These are phyloP conservation scores for Leptodactylus fuscus DNA, from an alignment of 2,113 vertebrate species.

Conservation along the genomic window DNA sequence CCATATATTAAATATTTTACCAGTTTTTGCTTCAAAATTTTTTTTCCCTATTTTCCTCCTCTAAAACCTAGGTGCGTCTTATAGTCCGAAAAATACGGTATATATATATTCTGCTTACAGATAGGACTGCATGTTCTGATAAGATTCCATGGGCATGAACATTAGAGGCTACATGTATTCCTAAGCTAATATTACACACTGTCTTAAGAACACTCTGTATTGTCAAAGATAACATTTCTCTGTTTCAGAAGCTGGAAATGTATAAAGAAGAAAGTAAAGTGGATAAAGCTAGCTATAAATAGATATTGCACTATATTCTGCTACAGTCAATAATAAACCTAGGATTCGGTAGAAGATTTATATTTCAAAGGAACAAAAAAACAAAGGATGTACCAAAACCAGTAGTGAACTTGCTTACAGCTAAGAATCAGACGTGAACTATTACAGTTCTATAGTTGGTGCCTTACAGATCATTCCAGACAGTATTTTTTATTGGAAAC, in stretches of 20 bases:
- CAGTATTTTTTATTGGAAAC: not conserved
- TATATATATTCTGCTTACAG: too few species aligned
- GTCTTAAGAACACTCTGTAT: too few species aligned
- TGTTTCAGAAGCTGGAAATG: not conserved
- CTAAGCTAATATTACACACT: too few species aligned
- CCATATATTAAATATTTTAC: too few species aligned
- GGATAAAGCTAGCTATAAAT: not conserved
- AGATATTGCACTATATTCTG: constrained; percentile 1
- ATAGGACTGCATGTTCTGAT: too few species aligned
- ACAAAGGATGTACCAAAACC: not conserved
- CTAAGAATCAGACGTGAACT: not conserved
- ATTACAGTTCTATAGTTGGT: not conserved
- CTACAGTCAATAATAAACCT: constrained; percentile 6
- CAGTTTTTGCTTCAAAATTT: too few species aligned
- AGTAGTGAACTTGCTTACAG: not conserved
- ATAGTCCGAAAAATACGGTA: too few species aligned
- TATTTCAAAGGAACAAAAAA: not conserved
- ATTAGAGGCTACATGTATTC: too few species aligned
- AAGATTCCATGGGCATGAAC: too few species aligned
- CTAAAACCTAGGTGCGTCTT: too few species aligned
- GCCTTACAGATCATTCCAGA: not conserved
- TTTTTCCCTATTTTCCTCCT: too few species aligned
- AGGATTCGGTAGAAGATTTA: not conserved
- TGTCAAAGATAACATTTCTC: not conserved
- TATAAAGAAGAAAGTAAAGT: not conserved